Evolutionary conservation across 2,888 invertebrate genomes (phyloP).

Genomic region (Julus scandinavius): DNA sequence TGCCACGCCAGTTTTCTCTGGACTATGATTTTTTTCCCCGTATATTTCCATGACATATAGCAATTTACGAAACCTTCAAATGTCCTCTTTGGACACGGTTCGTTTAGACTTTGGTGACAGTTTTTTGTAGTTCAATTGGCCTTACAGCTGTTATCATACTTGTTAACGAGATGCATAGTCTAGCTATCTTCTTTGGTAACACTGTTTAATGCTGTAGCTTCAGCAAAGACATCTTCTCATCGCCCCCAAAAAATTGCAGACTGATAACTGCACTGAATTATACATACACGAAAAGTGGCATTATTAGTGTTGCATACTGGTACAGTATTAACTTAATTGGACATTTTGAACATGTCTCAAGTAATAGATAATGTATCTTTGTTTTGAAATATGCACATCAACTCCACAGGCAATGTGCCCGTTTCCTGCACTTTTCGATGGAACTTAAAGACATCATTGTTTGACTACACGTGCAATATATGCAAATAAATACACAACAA

Average conservation of each 20-base stretch:
- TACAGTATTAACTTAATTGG: neutral
- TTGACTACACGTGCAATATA: neutral
- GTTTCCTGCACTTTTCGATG: neutral
- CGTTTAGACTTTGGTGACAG: conserved; percentile 18
- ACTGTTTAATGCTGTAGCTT: neutral
- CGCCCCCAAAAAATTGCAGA: too few relatives aligned
- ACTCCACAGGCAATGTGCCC: neutral
- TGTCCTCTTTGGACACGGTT: conserved; percentile 27
- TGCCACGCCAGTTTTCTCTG: conserved; percentile 26
- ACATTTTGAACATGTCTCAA: neutral
- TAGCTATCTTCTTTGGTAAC: neutral
- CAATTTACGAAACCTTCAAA: neutral
- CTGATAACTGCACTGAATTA: neutral
- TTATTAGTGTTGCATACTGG: neutral
- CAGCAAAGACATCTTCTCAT: neutral
- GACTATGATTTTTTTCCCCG: neutral
- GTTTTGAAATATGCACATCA: neutral
- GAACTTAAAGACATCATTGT: neutral
- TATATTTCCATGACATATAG: neutral
- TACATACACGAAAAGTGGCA: neutral
- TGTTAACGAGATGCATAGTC: neutral
- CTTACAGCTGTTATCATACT: conserved; percentile 8
- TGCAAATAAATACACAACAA: neutral
- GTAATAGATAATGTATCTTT: neutral
- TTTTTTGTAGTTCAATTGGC: neutral